A percentile compares a stretch with the other conserved stretches of the same genome.
Evolutionary conservation across 2,113 vertebrate species (phyloP).

Genomic region (Dendropsophus ebraccatus): DNA sequence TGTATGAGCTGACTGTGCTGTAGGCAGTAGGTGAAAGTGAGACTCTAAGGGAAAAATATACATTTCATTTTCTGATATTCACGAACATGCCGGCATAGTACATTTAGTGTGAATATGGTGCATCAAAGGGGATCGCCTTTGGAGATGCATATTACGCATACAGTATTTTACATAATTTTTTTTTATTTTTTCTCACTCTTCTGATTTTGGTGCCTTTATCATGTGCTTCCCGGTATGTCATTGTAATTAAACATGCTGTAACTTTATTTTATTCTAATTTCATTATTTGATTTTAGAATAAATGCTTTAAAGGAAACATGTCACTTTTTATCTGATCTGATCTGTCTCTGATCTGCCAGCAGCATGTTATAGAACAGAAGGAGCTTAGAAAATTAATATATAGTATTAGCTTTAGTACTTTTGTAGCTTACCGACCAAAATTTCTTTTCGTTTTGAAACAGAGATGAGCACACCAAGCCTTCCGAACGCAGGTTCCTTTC

Average conservation of each 20-base stretch:
- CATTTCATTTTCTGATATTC: slow-evolving; percentile 39
- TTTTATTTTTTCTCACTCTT: not conserved
- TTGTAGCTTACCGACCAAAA: no score
- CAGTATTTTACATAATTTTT: slow-evolving; percentile 1
- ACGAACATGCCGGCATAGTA: slow-evolving; percentile 24
- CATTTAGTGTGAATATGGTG: slow-evolving; percentile 23
- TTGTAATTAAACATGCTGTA: not conserved
- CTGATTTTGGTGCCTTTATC: not conserved
- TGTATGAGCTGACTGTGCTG: slow-evolving; percentile 12
- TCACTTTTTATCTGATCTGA: no score
- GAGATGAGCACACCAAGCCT: no score
- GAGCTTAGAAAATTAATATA: no score
- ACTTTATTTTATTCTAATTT: not conserved
- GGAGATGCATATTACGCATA: slow-evolving; percentile 17
- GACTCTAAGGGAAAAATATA: slow-evolving; percentile 15
- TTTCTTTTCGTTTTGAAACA: no score
- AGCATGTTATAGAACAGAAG: no score
- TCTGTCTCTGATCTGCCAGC: no score
- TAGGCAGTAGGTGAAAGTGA: slow-evolving; percentile 11
- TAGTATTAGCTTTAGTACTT: no score
- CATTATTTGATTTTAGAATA: not conserved
- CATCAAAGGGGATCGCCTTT: slow-evolving; percentile 16
- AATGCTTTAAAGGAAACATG: not conserved
- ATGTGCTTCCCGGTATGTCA: not conserved
- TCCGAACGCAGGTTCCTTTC: no score